Evolutionary conservation across 2,797 vertebrate genomes (phyloP), one percentile per base, ranked within the genome.

Genomic region (Eptatretus atami): DNA sequence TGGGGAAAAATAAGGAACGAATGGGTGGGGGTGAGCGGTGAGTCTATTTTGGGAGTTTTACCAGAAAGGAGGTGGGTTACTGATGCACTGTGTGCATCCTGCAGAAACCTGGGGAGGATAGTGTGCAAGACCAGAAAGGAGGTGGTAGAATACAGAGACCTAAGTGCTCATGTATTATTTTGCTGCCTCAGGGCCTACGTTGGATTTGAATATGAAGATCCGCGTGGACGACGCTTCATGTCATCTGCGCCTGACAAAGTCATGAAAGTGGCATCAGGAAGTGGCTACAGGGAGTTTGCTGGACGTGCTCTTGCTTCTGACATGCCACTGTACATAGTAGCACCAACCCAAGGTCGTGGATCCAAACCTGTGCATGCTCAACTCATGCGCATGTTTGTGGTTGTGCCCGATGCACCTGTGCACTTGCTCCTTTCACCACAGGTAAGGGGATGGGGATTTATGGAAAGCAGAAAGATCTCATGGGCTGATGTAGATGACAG

Each of bases 121-220:
- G 31, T 44, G 31, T 44, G 31, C 6, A 8, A 44, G 31, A 44
- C 31, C 31, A 44, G 31, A 44, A 44, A 5, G 31, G 31, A 44
- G 31, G 31, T 44, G 31, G 31, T 44, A 44, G 31, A 44, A 44
- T 1, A 44, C 31, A 44, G 31, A 44, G 31, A 44, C 31, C 19
- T 19, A 19, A 19, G 31, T 44, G 31, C 31, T 44, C 31, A 44
- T 44, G 31, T 44, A 44, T 44, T 44, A 25, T 25, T 25, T n/a
- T 25, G n/a, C 25, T 61, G 10, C 66, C 84, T 84, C 4, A 78
- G 92, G 15, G 82, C 84, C 13, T 98, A 85, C 2, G 86, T 98
- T 19, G 92, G 92, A 0, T 98, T 95, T 3, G 87, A 94, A 53
- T 98, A 98, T 0, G 92, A 98, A 70, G 92, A 98, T 6, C 78